These are phyloP conservation scores for Aegotheles bennettii DNA, from an alignment of 2,113 vertebrate genomes.

Conservation along the genomic window DNA sequence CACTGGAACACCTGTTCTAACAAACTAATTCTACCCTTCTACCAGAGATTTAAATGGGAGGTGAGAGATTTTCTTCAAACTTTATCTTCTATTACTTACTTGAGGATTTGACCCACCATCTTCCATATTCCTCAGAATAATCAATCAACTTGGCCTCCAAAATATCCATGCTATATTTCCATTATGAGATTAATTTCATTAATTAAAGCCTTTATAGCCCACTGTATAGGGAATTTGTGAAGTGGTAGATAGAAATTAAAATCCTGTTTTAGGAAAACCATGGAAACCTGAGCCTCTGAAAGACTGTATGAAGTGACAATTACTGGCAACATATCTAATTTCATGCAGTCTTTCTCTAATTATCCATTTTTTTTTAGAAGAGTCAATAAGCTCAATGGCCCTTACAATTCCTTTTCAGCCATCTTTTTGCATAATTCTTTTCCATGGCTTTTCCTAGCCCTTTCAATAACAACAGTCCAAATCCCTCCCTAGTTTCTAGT, in stretches of 20 bases:
- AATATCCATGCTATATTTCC: background rate
- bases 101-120: background rate
- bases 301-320: background rate
- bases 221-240: background rate
- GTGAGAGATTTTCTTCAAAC: background rate
- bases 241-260: background rate
- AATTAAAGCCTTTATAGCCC: background rate
- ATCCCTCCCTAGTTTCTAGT: background rate
- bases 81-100: background rate
- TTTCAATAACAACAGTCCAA: background rate
- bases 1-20: background rate
- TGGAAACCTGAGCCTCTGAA: background rate
- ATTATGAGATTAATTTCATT: background rate
- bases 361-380: background rate
- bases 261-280: background rate
- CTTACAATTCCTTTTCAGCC: background rate
- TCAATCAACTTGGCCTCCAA: background rate
- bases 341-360: background rate
- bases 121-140: background rate
- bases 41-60: background rate
- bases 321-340: background rate
- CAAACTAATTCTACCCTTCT: background rate
- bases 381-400: fast-evolving
- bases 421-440: background rate
- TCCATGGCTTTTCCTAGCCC: background rate